Percentiles rank a stretch among this genome's conserved stretches.
Evolutionary conservation across 2,888 invertebrate species (phyloP).

Genomic region (Pseudococcus longispinus): DNA sequence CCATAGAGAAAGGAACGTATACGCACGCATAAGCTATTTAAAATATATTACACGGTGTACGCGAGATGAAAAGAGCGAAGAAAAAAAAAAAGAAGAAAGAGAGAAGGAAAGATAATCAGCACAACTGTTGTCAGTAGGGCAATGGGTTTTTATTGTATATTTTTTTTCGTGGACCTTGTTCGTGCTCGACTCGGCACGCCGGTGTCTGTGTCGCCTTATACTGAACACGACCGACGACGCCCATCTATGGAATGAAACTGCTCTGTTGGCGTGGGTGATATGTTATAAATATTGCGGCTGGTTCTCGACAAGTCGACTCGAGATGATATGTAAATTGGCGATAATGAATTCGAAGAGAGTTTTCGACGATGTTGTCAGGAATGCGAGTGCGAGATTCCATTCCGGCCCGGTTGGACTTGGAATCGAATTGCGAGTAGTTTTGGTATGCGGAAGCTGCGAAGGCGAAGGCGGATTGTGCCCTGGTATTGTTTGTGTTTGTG

Average conservation of each 20-base stretch:
- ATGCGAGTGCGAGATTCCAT: background rate
- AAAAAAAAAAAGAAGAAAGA: constrained; percentile 28
- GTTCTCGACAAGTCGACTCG: background rate
- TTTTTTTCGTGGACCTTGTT: constrained; percentile 41
- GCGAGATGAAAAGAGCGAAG: background rate
- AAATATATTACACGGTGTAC: background rate
- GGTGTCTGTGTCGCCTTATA: background rate
- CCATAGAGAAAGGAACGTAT: constrained; percentile 47
- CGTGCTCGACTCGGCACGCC: background rate
- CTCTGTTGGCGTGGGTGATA: background rate
- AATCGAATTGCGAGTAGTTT: background rate
- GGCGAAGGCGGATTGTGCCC: background rate
- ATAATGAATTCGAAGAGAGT: background rate
- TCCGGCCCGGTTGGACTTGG: background rate
- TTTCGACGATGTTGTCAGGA: background rate
- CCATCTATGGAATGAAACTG: constrained; percentile 9
- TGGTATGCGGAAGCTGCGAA: constrained; percentile 8
- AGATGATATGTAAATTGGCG: background rate
- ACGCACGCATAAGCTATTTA: constrained; percentile 10
- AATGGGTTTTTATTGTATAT: constrained; percentile 51
- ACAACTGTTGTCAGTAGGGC: constrained; percentile 51
- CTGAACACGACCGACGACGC: background rate
- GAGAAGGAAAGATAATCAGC: constrained; percentile 54
- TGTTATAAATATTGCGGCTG: background rate
- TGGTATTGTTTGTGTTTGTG: background rate